Conservation (phyloP, 2,888 invertebrate species). For the Chrysopilus asiliformis region DNA sequence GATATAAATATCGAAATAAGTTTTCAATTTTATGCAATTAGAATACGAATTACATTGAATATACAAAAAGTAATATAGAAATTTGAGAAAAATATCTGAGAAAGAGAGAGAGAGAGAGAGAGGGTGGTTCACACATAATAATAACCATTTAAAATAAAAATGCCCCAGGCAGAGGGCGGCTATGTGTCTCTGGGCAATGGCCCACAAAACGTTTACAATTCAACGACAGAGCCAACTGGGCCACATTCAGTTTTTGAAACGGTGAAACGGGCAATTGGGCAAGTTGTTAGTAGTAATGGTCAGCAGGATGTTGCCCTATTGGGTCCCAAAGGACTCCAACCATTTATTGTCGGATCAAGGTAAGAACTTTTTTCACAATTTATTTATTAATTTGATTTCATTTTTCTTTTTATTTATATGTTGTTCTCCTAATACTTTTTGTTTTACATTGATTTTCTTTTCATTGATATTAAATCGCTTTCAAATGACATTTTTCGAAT, state of each 20-base stretch:
- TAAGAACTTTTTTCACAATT: constrained; percentile 22
- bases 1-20: too few species aligned
- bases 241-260: constrained; percentile 34
- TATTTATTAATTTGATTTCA: constrained; percentile 6
- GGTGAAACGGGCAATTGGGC: constrained; percentile 34
- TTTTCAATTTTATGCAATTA: too few species aligned
- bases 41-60: too few species aligned
- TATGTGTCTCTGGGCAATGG: constrained; percentile 33
- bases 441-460: constrained; percentile 2
- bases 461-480: too few species aligned
- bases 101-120: too few species aligned
- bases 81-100: too few species aligned
- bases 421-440: constrained; percentile 1
- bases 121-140: constrained; percentile 4
- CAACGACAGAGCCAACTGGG: constrained; percentile 35
- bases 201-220: constrained; percentile 31
- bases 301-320: constrained; percentile 28
- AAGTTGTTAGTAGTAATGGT: constrained; percentile 31
- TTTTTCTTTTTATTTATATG: constrained; percentile 5
- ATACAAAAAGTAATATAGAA: too few species aligned
- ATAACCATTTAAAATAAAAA: constrained; percentile 14
- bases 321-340: constrained; percentile 27
- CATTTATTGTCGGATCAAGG: constrained; percentile 33
- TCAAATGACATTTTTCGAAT: too few species aligned
- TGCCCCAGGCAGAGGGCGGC: constrained; percentile 36